Base-by-base conservation (phyloP, 2,888 invertebrate species). In the Caenorhabditis angaria region DNA sequence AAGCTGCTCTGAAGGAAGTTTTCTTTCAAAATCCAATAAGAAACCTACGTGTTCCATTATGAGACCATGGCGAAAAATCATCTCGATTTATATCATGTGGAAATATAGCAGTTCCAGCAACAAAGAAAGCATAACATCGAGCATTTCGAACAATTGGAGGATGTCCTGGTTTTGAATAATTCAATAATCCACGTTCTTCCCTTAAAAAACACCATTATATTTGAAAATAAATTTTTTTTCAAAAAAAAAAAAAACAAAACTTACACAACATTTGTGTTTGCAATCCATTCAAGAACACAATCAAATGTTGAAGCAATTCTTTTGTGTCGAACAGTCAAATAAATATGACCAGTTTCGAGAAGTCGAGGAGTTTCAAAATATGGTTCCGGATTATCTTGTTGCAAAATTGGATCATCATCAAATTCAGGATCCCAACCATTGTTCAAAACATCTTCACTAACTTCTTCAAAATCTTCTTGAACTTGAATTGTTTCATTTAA, bases 51-150 rank as follows among this genome's bases (percentile, higher is more conserved):
- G 75, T 77, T 62, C 75, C 77, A 48, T 77, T 79, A 35, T 74
- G 75, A 14, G 75, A 77, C 81, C 81, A 81, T 18, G 81, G 81
- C 18, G 81, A 81, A 59, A 81, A 78, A 51, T 78, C 81, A 58
- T 81, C 81, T 47, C 79, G 76, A 64, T 81, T 81, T 35, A 80
- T 77, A 32, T 77, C 76, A 41, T 77, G 77, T 27, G 78, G 79
- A 51, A 78, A 80, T 41, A 81, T 70, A 25, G 73, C 71, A n/a
- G 67, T 62, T 8, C 73, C 73, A 35, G 72, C 66, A 48, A 80
- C 80, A 56, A 81, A 81, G 70, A 81, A 81, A 28, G 75, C 79
- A 59, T 77, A 81, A 14, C 77, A 67, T 56, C 77, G 62, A 5
- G 75, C 68, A 54, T 77, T 79, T 32, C 77, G 35, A 14, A 79